Conservation (phyloP, 2,113 vertebrate genomes). For the Prinia subflava region DNA sequence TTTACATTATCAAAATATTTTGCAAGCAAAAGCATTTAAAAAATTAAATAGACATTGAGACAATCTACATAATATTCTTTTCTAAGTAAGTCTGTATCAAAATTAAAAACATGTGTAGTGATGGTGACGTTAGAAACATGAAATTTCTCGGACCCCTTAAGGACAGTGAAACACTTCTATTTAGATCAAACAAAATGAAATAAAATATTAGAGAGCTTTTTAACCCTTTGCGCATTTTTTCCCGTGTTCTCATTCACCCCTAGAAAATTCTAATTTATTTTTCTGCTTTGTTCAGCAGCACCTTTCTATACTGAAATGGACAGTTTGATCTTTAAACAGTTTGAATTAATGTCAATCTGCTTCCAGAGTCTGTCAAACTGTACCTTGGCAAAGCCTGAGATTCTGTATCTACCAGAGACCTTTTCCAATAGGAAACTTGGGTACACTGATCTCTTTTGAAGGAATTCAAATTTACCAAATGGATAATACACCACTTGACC, state of each 20-base stretch:
- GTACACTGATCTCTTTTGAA: background rate
- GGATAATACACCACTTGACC: background rate
- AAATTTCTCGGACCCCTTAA: background rate
- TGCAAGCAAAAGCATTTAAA: background rate
- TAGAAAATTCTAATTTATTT: background rate
- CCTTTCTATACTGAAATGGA: background rate
- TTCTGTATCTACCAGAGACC: background rate
- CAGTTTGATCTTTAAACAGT: background rate
- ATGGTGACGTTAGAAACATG: background rate
- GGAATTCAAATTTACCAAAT: background rate
- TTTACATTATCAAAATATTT: background rate
- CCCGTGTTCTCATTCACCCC: background rate
- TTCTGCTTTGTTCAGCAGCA: background rate
- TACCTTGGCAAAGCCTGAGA: background rate
- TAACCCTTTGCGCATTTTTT: background rate
- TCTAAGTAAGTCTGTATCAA: background rate
- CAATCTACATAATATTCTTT: background rate
- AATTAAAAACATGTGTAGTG: background rate
- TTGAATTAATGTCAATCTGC: background rate
- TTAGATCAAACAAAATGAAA: background rate
- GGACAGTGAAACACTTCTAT: background rate
- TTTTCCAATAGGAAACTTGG: background rate
- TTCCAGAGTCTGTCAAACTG: background rate
- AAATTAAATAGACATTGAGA: background rate
- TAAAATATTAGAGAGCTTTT: background rate